These are phyloP conservation scores for Pterostichus madidus DNA, from an alignment of 2,888 invertebrate genomes.

Conservation along the genomic window DNA sequence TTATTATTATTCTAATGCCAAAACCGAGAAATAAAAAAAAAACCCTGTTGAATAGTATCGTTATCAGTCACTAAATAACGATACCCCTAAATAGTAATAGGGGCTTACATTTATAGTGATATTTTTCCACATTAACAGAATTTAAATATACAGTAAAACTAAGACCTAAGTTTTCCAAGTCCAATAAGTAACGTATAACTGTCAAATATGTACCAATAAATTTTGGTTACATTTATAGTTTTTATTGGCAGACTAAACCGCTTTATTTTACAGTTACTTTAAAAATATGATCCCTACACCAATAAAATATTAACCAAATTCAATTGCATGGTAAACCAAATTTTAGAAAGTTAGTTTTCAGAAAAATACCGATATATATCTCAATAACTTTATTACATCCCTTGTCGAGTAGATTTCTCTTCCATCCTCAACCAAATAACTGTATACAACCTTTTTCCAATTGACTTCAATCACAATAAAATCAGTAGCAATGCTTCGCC, in stretches of 20 bases:
- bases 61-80: no score
- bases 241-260: background rate
- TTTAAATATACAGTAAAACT: no score
- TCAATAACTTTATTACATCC: conserved; percentile 25
- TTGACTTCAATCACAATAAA: conserved; percentile 36
- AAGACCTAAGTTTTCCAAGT: no score
- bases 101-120: no score
- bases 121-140: no score
- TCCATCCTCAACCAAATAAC: conserved; percentile 8
- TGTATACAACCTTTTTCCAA: conserved; percentile 6
- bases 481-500: conserved; percentile 38
- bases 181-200: background rate
- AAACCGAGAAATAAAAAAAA: no score
- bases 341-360: background rate
- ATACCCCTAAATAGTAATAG: no score
- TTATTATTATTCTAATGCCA: no score
- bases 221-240: background rate
- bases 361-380: background rate
- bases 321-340: background rate
- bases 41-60: no score
- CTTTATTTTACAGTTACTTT: conserved; percentile 4
- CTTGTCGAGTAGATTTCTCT: conserved; percentile 46
- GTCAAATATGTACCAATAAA: background rate
- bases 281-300: background rate
- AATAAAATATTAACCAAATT: conserved; percentile 17